Percentiles rank a stretch among this genome's conserved stretches.
These are phyloP conservation scores for Philopedon plagiatum DNA, from an alignment of 2,888 invertebrate genomes.

Conservation along the genomic window DNA sequence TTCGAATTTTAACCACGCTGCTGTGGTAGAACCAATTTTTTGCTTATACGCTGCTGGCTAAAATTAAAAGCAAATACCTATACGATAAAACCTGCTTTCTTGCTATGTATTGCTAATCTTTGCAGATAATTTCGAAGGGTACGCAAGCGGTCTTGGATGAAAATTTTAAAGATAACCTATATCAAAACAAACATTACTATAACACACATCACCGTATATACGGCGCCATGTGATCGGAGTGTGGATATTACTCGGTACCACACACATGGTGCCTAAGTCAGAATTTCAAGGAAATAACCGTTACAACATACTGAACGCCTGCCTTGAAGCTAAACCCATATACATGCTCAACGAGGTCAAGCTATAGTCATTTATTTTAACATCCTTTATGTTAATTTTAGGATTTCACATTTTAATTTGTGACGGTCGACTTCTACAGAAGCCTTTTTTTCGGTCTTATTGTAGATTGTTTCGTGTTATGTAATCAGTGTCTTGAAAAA, in stretches of 20 bases:
- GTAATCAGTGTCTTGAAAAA: too few species aligned
- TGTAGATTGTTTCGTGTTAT: too few species aligned
- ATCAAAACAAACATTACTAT: too few species aligned
- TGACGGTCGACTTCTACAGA: background rate
- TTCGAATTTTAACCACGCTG: too few species aligned
- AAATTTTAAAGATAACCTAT: too few species aligned
- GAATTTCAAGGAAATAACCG: conserved; percentile 48
- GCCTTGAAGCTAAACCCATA: conserved; percentile 38
- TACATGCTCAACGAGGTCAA: conserved; percentile 41
- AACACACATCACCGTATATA: background rate
- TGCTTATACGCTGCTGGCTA: too few species aligned
- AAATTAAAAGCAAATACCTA: too few species aligned
- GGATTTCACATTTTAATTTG: background rate
- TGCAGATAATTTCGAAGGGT: too few species aligned
- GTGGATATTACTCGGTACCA: conserved; percentile 23
- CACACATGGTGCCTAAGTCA: conserved; percentile 15
- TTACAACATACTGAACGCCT: conserved; percentile 44
- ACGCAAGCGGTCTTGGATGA: too few species aligned
- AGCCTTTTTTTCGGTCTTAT: background rate
- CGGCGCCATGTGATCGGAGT: conserved; percentile 18
- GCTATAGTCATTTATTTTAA: conserved; percentile 22
- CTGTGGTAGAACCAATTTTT: too few species aligned
- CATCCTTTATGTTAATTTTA: conserved; percentile 35
- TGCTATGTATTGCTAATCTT: too few species aligned
- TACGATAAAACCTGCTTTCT: too few species aligned